Evolutionary conservation across 2,113 vertebrate species (phyloP), one percentile per base, ranked within the genome.

Genomic region (Gobiocypris rarus): DNA sequence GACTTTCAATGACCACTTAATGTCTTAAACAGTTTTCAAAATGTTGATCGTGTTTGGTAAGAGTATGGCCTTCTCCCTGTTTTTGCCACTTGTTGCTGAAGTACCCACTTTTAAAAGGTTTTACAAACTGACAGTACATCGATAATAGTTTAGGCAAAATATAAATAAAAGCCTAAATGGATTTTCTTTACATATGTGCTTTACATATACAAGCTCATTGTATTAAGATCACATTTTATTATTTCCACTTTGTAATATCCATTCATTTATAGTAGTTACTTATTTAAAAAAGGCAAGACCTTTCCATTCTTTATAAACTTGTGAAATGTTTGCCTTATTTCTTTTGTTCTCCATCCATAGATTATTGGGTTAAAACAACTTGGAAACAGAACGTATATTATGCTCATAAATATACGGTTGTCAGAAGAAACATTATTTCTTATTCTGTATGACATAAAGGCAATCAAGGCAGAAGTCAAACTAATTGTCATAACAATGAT

Each of bases 301-400:
- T 58, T 58, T 58, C 34, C 34, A 34, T 4, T 22, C 1, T 9
- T 58, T 58, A 58, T n/a, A 58, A 9, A 58, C 9, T 58, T 58
- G 1, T 24, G 9, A 58, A 58, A 58, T 9, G 9, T n/a, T 0
- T 58, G 56, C n/a, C 56, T 58, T 58, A 58, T 58, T 58, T 58
- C 22, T n/a, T 58, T 58, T 58, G 56, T 58, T 58, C 56, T 58
- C 56, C 56, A 58, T 58, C 56, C 56, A 58, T 58, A 58, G 56
- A 58, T 58, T 58, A 58, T 1, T 58, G 56, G 56, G 56, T 58
- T 58, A 58, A 58, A 58, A 58, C 56, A 58, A 58, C 56, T 58
- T 58, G 56, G 56, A 58, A 58, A 9, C n/a, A 22, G n/a, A 10
- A 58, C 92, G 87, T 13, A 83, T 65, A 52, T 86, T 90, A 58